Conservation (phyloP, 2,888 invertebrate species). For the Drosophila infuscata region DNA sequence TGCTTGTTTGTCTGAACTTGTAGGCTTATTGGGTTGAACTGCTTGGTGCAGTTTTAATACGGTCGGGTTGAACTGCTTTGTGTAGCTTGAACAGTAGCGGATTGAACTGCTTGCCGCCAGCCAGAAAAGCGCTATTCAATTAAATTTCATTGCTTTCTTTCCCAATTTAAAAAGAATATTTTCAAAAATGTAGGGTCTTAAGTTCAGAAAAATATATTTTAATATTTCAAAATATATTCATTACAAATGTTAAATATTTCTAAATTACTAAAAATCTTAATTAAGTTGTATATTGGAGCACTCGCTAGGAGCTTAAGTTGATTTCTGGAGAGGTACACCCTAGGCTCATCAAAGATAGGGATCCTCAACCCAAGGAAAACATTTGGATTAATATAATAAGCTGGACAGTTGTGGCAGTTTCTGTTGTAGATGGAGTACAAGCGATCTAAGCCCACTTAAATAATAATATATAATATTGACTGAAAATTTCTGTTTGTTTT, state of each 20-base stretch:
- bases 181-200: background rate
- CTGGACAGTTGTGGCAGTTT: background rate
- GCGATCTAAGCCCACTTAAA: background rate
- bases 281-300: background rate
- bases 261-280: background rate
- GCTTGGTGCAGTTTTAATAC: background rate
- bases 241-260: background rate
- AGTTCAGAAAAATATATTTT: background rate
- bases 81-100: background rate
- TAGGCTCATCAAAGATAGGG: background rate
- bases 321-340: background rate
- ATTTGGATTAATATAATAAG: background rate
- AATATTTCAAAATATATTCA: background rate
- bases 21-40: background rate
- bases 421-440: background rate
- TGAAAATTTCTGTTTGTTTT: background rate
- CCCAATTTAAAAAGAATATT: background rate
- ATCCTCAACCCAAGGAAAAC: background rate
- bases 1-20: background rate
- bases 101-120: background rate
- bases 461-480: background rate
- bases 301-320: background rate
- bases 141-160: background rate
- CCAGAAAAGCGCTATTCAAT: background rate
- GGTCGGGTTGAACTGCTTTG: background rate